A percentile compares a stretch with the other conserved stretches of the same genome.
phyloP scores from a whole-genome alignment of 37 sponge, comb jelly and placozoan species.

The Axinella damicornis region DNA sequence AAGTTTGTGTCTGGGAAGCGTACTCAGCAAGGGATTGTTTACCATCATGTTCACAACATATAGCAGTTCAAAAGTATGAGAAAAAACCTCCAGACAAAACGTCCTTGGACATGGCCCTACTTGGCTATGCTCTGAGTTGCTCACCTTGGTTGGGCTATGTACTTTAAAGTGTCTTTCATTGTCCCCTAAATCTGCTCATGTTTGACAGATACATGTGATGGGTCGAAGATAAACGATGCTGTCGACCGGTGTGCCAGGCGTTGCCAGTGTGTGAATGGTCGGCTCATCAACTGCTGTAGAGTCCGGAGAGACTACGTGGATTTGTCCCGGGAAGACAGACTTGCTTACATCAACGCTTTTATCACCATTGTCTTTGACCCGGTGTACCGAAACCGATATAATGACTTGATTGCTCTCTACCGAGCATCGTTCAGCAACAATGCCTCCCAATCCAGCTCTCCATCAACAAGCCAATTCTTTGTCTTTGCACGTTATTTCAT shows the following conservation, averaged over 20 bases:
- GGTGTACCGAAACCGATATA: constrained; percentile 58
- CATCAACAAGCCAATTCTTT: constrained; percentile 65
- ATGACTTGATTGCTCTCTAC: constrained; percentile 51
- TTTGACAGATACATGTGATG: constrained; percentile 12
- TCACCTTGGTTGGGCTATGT: too few relatives aligned
- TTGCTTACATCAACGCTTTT: constrained; percentile 63
- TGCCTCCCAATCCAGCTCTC: constrained; percentile 34
- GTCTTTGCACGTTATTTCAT: constrained; percentile 69
- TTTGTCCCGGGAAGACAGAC: constrained; percentile 36
- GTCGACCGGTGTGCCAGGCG: constrained; percentile 51
- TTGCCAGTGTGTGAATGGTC: constrained; percentile 65
- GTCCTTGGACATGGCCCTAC: too few relatives aligned
- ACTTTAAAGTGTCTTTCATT: not conserved
- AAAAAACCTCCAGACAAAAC: too few relatives aligned
- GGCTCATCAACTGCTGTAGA: constrained; percentile 52
- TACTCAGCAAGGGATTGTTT: too few relatives aligned
- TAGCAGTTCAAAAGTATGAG: too few relatives aligned
- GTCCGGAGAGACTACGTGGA: constrained; percentile 63
- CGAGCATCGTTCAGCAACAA: constrained; percentile 13
- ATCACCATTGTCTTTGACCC: constrained; percentile 50
- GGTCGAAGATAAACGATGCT: not conserved
- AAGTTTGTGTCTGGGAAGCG: too few relatives aligned
- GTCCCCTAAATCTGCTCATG: not conserved
- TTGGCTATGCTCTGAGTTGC: too few relatives aligned
- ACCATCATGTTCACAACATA: too few relatives aligned